Conservation (phyloP, 2,797 vertebrate species). For the Tenualosa ilisha region DNA sequence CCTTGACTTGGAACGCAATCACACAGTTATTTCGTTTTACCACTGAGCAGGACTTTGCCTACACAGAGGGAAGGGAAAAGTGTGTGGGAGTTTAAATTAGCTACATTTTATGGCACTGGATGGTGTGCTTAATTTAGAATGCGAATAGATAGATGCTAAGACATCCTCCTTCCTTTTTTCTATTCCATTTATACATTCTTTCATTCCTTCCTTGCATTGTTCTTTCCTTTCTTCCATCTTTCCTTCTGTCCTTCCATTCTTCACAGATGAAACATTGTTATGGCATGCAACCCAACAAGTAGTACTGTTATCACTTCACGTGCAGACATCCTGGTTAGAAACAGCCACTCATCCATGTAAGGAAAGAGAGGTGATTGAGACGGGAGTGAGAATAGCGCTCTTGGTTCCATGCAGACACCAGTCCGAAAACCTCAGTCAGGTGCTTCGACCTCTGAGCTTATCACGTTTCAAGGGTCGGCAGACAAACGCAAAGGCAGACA, state of each 20-base stretch:
- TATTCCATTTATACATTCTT: background rate
- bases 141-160: no score
- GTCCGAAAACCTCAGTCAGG: slow-evolving; percentile 31
- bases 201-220: background rate
- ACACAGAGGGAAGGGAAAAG: background rate
- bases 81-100: background rate
- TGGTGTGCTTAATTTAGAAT: slow-evolving; percentile 1
- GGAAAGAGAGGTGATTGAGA: slow-evolving; percentile 35
- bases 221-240: background rate
- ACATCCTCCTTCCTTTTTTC: background rate
- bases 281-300: background rate
- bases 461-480: slow-evolving; percentile 45
- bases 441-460: slow-evolving; percentile 45
- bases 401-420: slow-evolving; percentile 32
- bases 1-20: background rate
- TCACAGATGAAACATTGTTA: background rate
- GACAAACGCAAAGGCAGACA: slow-evolving; percentile 24
- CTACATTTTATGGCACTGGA: background rate
- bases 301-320: background rate
- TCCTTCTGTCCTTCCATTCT: background rate
- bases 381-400: slow-evolving; percentile 40
- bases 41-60: background rate
- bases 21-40: background rate
- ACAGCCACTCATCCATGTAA: background rate
- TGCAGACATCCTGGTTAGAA: background rate